A percentile compares a stretch with the other conserved stretches of the same genome.
phyloP scores from a whole-genome alignment of 2,888 invertebrate species.

The Diplolepis rosae region DNA sequence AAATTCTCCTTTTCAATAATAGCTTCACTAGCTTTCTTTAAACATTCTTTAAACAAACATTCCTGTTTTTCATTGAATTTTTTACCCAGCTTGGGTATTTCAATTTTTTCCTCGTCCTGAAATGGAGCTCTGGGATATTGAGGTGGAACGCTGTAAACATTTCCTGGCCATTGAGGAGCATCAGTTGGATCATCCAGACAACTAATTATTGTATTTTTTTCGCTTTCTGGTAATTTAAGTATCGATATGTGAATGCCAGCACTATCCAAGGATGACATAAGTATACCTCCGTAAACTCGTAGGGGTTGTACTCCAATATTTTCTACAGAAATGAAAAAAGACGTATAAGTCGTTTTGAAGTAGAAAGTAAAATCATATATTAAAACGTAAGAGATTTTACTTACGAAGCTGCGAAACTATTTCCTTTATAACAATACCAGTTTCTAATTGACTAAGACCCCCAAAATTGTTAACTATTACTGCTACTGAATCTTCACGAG shows the following conservation, averaged over 20 bases:
- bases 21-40: constrained; percentile 67
- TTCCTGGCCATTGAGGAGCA: constrained; percentile 78
- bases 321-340: constrained; percentile 46
- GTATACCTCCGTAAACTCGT: constrained; percentile 72
- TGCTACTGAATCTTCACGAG: constrained; percentile 74
- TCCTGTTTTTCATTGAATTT: constrained; percentile 50
- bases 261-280: constrained; percentile 87
- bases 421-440: constrained; percentile 83
- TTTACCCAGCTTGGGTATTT: constrained; percentile 48
- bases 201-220: constrained; percentile 74
- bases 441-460: constrained; percentile 83
- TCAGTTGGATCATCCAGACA: constrained; percentile 78
- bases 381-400: constrained; percentile 50
- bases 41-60: constrained; percentile 67
- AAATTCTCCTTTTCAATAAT: constrained; percentile 58
- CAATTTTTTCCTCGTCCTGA: constrained; percentile 32
- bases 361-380: too few species aligned
- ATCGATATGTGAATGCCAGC: constrained; percentile 86
- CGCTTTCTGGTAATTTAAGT: constrained; percentile 75
- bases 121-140: not conserved
- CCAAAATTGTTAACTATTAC: constrained; percentile 88
- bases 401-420: constrained; percentile 79
- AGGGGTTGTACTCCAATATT: constrained; percentile 55
- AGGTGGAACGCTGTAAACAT: constrained; percentile 68
- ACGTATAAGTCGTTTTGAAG: too few species aligned